These are phyloP conservation scores for Chloroceryle aenea DNA, from an alignment of 2,113 vertebrate species.

Conservation along the genomic window DNA sequence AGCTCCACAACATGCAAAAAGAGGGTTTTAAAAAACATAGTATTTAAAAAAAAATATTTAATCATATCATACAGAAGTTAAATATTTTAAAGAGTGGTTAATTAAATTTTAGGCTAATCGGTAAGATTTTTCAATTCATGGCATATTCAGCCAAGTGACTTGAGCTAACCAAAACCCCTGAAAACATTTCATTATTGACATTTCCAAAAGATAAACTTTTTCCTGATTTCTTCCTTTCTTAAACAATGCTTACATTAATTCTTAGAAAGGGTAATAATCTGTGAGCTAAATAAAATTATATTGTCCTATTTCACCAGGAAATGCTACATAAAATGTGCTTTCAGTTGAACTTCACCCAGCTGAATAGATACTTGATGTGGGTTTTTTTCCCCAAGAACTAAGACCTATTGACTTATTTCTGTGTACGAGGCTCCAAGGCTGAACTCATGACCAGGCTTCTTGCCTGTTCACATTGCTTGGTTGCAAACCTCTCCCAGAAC, in stretches of 20 bases:
- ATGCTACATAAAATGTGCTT: not conserved
- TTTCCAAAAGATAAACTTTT: not conserved
- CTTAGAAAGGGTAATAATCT: not conserved
- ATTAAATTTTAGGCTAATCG: slow-evolving; percentile 39
- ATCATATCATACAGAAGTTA: not conserved
- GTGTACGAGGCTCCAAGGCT: not conserved
- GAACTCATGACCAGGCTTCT: not conserved
- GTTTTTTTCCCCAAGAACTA: not conserved
- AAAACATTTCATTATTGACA: not conserved
- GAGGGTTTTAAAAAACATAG: not conserved
- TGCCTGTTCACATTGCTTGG: not conserved
- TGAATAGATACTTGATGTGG: not conserved
- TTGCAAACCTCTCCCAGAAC: not conserved
- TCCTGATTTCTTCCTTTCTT: not conserved
- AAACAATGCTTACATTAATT: not conserved
- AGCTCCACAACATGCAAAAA: not conserved
- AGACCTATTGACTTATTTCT: not conserved
- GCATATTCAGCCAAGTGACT: not conserved
- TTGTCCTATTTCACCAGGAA: not conserved
- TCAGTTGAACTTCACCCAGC: not conserved
- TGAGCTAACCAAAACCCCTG: not conserved
- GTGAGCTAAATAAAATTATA: not conserved
- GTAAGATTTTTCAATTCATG: not conserved
- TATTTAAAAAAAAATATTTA: not conserved
- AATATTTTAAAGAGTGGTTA: not conserved